Evolutionary conservation across 2,888 invertebrate genomes (phyloP).

Genomic region (Amitus sp.): DNA sequence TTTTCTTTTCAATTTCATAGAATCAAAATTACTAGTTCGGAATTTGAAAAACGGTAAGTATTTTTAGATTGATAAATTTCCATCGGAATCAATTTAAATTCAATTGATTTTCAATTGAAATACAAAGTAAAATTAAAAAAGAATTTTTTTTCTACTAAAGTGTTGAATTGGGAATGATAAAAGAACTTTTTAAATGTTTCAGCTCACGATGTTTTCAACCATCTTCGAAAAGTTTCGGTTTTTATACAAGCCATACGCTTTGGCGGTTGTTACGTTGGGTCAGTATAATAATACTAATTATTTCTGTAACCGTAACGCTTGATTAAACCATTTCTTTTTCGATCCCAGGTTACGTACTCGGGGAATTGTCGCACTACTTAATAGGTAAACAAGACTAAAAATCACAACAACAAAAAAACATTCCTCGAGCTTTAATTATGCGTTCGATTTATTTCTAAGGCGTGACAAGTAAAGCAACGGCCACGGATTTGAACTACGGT

Average conservation of each 20-base stretch:
- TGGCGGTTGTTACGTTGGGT: conserved; percentile 82
- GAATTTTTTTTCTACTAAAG: no score
- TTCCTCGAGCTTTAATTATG: neutral
- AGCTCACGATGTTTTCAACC: conserved; percentile 60
- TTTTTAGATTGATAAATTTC: no score
- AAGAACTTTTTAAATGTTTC: conserved; percentile 21
- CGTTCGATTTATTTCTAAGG: conserved; percentile 66
- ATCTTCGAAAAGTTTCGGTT: conserved; percentile 72
- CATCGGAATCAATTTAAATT: no score
- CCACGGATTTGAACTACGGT: conserved; percentile 86
- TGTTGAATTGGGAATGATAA: no score
- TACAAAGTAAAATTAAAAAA: no score
- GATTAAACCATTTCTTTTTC: no score
- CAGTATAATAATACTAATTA: no score
- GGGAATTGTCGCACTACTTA: conserved; percentile 88
- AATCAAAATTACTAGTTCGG: no score
- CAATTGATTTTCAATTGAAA: no score
- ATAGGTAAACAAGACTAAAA: conserved; percentile 69
- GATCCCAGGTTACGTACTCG: conserved; percentile 87
- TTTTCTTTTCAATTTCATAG: no score
- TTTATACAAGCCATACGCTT: conserved; percentile 82
- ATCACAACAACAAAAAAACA: neutral
- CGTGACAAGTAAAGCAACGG: conserved; percentile 87
- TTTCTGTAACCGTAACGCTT: no score
- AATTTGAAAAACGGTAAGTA: no score